Base-by-base conservation (phyloP, 2,113 vertebrate species). In the Xiphophorus hellerii region DNA sequence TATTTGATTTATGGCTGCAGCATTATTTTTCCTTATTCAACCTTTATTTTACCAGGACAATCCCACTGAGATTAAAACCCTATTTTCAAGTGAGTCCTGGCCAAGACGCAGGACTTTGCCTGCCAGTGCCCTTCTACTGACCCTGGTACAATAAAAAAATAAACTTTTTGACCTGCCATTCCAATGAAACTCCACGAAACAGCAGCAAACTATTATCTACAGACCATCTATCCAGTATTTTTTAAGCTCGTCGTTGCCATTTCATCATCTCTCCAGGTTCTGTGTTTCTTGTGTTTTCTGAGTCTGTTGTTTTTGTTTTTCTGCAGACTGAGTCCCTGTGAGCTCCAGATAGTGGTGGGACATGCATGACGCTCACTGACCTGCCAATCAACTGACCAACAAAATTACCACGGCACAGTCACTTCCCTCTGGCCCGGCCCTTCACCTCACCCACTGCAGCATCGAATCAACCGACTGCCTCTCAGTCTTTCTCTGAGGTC, bases 241-340 rank as follows among this genome's bases (percentile, higher is more conserved):
- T 28, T 27, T 20, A 30, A 74, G 0, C n/a, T 35, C 9, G 17
- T 6, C 31, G 51, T 44, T 30, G 28, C 69, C 61, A 15, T 17
- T 17, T 17, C 17, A 22, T n/a, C 17, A 7, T 22, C 13, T 14
- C 69, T 30, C 92, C 90, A 87, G 91, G 92, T 94, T 78, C 95
- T 93, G 91, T 63, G 3, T 71, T 58, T 62, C 1, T 44, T 44
- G 37, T 44, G 3, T 60, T 42, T 58, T 70, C 28, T 82, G 30
- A 71, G 60, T 39, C 81, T n/a, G n/a, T 58, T n/a, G 51, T 42
- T 61, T 66, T 77, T 69, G 84, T 73, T 88, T 93, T 93, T 84
- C 48, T 37, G 84, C 95, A 98, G 97, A 98, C 95, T 98, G 96
- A 98, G 89, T 94, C 94, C 89, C 94, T 92, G 92, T 92, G 87